Evolutionary conservation across 2,113 vertebrate genomes (phyloP).

Genomic region (Lipophrys pholis): DNA sequence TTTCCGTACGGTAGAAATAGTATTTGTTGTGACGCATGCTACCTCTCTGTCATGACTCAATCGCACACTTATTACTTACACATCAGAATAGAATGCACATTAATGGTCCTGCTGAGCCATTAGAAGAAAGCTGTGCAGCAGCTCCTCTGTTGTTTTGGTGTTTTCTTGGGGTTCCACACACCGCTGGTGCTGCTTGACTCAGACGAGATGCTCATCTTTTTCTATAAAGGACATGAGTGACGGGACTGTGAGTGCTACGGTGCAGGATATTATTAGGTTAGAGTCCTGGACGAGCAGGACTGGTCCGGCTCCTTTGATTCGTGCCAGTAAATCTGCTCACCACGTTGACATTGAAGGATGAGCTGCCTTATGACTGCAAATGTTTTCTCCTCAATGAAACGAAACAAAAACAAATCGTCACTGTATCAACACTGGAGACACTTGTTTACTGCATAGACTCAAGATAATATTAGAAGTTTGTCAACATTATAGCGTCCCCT

Average conservation of each 20-base stretch:
- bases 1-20: no score
- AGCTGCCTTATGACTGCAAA: slow-evolving; percentile 2
- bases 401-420: not conserved
- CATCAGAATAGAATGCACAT: not conserved
- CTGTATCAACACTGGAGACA: not conserved
- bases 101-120: not conserved
- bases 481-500: no score
- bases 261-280: slow-evolving; percentile 56
- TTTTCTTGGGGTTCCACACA: not conserved
- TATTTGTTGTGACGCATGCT: not conserved
- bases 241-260: slow-evolving; percentile 3
- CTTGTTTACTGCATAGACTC: not conserved
- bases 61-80: not conserved
- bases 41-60: not conserved
- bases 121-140: not conserved
- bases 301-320: slow-evolving; percentile 43
- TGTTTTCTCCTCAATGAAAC: slow-evolving; percentile 1
- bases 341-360: slow-evolving; percentile 40
- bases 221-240: not conserved
- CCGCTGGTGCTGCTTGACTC: not conserved
- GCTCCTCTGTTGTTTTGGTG: not conserved
- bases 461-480: no score
- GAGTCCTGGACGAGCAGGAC: slow-evolving; percentile 34
- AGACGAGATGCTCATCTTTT: not conserved
- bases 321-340: slow-evolving; percentile 48